Conservation (phyloP, 2,113 vertebrate species). For the Corythornis madagascariensis region DNA sequence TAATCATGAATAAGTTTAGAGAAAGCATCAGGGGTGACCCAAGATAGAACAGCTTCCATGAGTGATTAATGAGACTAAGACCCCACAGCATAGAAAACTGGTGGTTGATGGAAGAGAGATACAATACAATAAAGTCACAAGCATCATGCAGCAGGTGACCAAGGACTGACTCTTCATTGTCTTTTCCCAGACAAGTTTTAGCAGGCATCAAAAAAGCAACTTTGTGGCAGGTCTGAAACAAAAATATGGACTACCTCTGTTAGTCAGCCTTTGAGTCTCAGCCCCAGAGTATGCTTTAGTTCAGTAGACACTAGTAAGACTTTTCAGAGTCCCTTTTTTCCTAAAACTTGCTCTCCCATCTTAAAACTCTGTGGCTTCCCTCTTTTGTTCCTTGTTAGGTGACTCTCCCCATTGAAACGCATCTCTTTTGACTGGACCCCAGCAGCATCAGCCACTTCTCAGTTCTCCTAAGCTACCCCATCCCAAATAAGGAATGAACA, state of each 20-base stretch:
- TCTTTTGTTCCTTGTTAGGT: neutral
- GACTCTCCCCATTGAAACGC: neutral
- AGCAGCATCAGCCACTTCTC: neutral
- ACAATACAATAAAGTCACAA: neutral
- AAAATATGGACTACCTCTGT: neutral
- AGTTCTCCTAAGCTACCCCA: neutral
- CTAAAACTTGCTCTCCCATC: neutral
- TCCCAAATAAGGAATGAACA: neutral
- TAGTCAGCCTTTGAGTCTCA: neutral
- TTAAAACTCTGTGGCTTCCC: neutral
- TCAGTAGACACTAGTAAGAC: neutral
- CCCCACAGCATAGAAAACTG: neutral
- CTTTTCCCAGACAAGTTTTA: neutral
- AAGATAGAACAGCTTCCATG: neutral
- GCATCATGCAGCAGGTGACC: fast-evolving
- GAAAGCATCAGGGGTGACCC: neutral
- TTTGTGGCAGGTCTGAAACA: neutral
- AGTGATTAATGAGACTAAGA: neutral
- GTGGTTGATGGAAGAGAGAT: neutral
- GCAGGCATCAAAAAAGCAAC: neutral
- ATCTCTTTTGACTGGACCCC: neutral
- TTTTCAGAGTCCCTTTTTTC: neutral
- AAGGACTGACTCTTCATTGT: neutral
- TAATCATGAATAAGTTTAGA: neutral
- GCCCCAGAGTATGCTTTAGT: neutral